Base-by-base conservation (phyloP, 2,113 vertebrate genomes). In the Oryzias celebensis region DNA sequence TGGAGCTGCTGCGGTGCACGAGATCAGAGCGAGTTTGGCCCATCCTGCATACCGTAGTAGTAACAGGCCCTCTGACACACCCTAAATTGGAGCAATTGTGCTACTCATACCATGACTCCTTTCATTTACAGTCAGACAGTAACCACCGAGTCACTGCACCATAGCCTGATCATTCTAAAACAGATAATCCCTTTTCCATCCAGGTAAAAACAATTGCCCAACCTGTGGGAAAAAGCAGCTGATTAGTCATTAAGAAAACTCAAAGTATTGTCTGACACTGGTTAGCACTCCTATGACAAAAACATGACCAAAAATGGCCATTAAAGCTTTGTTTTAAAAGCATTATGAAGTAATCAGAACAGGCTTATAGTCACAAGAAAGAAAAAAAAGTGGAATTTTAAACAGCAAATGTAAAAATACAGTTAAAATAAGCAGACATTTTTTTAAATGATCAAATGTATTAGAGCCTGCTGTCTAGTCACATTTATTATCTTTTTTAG, bases 31-130 rank as follows among this genome's bases (percentile, higher is more conserved):
- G 48, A 20, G 80, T 85, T 87, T 92, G 92, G 62, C 90, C 92
- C 91, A 91, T 92, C 65, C 65, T 58, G 80, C 80, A 62, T 67
- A 53, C 90, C 89, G 89, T 92, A 91, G 71, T 80, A 77, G 77
- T 67, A 73, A 56, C 24, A 50, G 18, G 42, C 48, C 31, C 6
- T 54, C 69, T 44, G 77, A 80, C 85, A 87, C 89, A 80, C 87
- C 85, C 76, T 88, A 75, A 23, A 5, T 36, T 49, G 52, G 8
- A 7, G 41, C 14, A 58, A 7, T 7, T 50, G 58, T 50, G 61
- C 7, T 50, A 48, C 28, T 20, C 15, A 5, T 14, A 43, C 14
- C 1, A 14, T 52, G 44, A 73, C 62, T 71, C 51, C 23, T 42
- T 26, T 12, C 17, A 20, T 4, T 3, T 23, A 68, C 53, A 57